phyloP scores from a whole-genome alignment of 2,888 invertebrate genomes.

The Oligia strigilis region DNA sequence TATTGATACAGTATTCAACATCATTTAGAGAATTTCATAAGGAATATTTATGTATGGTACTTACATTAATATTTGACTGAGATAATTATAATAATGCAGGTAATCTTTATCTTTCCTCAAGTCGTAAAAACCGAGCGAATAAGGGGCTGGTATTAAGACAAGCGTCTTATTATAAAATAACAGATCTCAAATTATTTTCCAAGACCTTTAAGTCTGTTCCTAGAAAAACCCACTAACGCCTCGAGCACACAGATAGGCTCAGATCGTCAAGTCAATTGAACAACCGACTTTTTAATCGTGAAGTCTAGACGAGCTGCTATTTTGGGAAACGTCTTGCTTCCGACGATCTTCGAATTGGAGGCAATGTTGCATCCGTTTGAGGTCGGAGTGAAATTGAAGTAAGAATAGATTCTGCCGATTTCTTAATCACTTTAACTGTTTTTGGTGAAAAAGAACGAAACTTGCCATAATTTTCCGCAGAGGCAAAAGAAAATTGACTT shows the following conservation, averaged over 20 bases:
- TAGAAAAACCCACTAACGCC: neutral
- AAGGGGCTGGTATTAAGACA: neutral
- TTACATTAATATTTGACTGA: neutral
- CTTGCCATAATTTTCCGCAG: neutral
- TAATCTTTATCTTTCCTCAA: neutral
- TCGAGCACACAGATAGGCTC: neutral
- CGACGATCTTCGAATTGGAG: conserved; percentile 15
- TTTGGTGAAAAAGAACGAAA: neutral
- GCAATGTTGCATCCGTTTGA: conserved; percentile 9
- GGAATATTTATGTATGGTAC: neutral
- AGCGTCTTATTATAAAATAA: neutral
- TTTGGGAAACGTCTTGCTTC: conserved; percentile 12
- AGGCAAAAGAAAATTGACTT: neutral
- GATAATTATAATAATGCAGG: neutral
- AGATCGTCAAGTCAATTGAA: conserved; percentile 12
- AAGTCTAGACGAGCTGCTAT: conserved; percentile 34
- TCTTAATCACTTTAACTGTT: neutral
- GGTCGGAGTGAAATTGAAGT: conserved; percentile 12
- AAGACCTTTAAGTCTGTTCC: neutral
- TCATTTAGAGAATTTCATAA: neutral
- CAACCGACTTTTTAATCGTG: conserved; percentile 6
- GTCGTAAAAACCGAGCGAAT: neutral
- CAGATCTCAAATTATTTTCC: neutral
- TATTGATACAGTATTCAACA: neutral
- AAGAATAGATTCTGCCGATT: too few relatives aligned